A percentile compares a stretch with the other conserved stretches of the same genome.
Conservation (phyloP, 2,888 invertebrate species). For the Mylabris sibirica region DNA sequence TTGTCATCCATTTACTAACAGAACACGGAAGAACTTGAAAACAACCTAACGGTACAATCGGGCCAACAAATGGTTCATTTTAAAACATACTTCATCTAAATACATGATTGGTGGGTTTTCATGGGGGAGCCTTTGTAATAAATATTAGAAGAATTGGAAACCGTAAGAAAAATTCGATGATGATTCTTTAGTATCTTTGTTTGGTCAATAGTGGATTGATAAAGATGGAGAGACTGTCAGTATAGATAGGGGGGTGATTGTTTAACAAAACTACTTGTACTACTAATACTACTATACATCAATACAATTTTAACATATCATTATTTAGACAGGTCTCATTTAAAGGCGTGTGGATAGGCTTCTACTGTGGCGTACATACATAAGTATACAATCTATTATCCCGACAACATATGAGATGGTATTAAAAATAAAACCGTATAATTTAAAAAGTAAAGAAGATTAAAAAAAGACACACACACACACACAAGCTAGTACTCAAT, state of each 20-base stretch:
- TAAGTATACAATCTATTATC: neutral
- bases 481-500: neutral
- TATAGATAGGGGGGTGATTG: neutral
- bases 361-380: neutral
- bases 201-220: neutral
- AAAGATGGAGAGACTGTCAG: neutral
- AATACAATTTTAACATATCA: neutral
- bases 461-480: neutral
- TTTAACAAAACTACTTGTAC: neutral
- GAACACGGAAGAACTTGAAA: conserved; percentile 35
- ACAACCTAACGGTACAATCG: conserved; percentile 36
- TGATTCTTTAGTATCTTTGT: neutral
- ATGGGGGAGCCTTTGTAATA: conserved; percentile 21
- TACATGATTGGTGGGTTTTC: conserved; percentile 33
- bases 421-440: conserved; percentile 5
- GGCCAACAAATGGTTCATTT: conserved; percentile 37
- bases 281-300: neutral
- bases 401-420: neutral
- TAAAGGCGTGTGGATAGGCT: neutral
- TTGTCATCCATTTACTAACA: conserved; percentile 19
- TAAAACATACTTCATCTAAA: conserved; percentile 28
- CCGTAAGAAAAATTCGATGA: conserved; percentile 8
- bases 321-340: neutral
- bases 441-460: conserved; percentile 11
- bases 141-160: neutral